These are phyloP conservation scores for Pterostichus niger DNA, from an alignment of 2,888 invertebrate genomes.

Conservation along the genomic window DNA sequence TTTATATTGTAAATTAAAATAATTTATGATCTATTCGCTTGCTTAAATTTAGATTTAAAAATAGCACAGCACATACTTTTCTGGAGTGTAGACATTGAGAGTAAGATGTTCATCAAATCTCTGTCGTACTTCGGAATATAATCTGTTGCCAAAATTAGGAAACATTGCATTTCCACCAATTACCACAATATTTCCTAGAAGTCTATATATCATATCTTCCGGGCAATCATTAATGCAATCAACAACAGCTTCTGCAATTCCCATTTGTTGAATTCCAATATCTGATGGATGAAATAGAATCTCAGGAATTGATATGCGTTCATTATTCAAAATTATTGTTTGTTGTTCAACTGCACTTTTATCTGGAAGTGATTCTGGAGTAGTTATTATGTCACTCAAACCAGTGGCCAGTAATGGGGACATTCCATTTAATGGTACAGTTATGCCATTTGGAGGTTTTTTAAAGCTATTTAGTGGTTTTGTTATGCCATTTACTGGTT, in stretches of 20 bases:
- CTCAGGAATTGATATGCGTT: constrained; percentile 97
- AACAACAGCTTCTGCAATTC: constrained; percentile 93
- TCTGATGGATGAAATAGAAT: constrained; percentile 96
- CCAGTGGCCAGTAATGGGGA: background rate
- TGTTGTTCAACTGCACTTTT: constrained; percentile 81
- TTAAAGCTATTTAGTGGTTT: too few relatives aligned
- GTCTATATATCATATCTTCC: constrained; percentile 85
- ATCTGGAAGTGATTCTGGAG: constrained; percentile 53
- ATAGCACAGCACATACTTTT: constrained; percentile 79
- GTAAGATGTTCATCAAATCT: constrained; percentile 88
- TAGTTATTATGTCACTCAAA: constrained; percentile 7
- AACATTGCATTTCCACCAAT: constrained; percentile 90
- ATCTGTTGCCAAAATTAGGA: constrained; percentile 89
- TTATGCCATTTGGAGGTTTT: too few relatives aligned
- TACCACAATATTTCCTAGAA: constrained; percentile 91
- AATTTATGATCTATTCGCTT: too few relatives aligned
- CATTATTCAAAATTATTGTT: constrained; percentile 92
- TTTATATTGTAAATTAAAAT: too few relatives aligned
- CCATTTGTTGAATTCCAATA: constrained; percentile 94
- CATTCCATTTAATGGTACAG: too few relatives aligned
- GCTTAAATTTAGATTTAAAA: constrained; percentile 42
- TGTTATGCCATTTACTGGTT: too few relatives aligned
- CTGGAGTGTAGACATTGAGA: constrained; percentile 85
- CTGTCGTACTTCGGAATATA: constrained; percentile 88
- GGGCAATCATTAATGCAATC: constrained; percentile 88